A percentile compares a stretch with the other conserved stretches of the same genome.
phyloP scores from a whole-genome alignment of 64 coral and sea anemone species.

The Stichodactyla helianthus region DNA sequence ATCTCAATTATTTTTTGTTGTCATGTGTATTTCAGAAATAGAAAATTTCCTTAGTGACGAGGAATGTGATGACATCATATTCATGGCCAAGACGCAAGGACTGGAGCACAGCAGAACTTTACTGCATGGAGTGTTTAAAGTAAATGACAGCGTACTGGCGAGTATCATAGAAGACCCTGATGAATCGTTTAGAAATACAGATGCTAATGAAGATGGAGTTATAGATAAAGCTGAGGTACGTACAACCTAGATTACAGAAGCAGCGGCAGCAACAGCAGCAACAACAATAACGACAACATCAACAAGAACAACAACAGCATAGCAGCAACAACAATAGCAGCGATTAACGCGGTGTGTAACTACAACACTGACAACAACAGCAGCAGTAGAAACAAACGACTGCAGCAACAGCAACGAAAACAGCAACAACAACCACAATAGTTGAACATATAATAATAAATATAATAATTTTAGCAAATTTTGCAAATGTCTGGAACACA shows the following conservation, averaged over 20 bases:
- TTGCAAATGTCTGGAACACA: too few relatives aligned
- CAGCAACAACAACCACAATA: neutral
- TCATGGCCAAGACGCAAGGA: slow-evolving; percentile 49
- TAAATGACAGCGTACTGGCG: neutral
- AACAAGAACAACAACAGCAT: neutral
- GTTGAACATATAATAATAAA: neutral
- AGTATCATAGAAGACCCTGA: neutral
- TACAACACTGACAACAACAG: neutral
- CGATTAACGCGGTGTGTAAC: neutral
- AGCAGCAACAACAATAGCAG: neutral
- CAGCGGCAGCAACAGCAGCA: neutral
- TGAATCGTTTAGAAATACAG: neutral
- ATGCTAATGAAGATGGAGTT: slow-evolving; percentile 5
- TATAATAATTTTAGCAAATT: neutral
- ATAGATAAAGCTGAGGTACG: slow-evolving; percentile 1
- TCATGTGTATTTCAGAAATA: slow-evolving; percentile 28
- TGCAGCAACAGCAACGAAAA: neutral
- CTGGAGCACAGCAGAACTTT: slow-evolving; percentile 12
- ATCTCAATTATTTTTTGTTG: too few relatives aligned
- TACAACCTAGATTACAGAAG: neutral
- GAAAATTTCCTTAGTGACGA: slow-evolving; percentile 48
- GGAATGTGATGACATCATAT: slow-evolving; percentile 60
- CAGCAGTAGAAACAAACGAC: neutral
- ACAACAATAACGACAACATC: neutral
- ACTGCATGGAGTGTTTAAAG: neutral